phyloP scores from a whole-genome alignment of 53 echinoderm and acorn worm genomes.

The Arbacia lixula region DNA sequence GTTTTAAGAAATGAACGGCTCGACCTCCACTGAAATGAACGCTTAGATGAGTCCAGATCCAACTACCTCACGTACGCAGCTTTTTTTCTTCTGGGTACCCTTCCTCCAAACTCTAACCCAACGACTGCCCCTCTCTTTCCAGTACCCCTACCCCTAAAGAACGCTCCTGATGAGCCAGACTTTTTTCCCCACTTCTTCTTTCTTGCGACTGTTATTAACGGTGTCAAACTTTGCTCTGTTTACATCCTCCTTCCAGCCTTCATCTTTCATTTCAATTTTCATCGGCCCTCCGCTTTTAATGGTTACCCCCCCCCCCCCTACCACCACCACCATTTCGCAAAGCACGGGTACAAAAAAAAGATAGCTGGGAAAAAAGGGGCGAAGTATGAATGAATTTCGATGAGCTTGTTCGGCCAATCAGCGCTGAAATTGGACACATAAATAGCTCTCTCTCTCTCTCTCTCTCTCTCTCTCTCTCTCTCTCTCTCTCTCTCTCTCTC shows the following conservation, averaged over 20 bases:
- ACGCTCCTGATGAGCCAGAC: too few species aligned
- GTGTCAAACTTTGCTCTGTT: slow-evolving; percentile 46
- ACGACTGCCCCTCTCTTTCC: neutral
- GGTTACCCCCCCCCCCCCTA: neutral
- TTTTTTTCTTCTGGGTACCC: neutral
- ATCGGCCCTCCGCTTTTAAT: slow-evolving; percentile 7
- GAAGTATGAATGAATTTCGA: slow-evolving; percentile 53
- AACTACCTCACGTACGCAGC: slow-evolving; percentile 31
- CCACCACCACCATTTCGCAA: too few species aligned
- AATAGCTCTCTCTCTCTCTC: slow-evolving; percentile 10
- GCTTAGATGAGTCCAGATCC: slow-evolving; percentile 42
- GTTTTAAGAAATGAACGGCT: slow-evolving; percentile 53
- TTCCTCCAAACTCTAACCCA: neutral
- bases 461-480: neutral
- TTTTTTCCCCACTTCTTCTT: neutral
- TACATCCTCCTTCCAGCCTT: slow-evolving; percentile 34
- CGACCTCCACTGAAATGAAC: slow-evolving; percentile 31
- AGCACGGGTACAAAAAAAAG: neutral
- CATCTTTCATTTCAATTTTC: slow-evolving; percentile 45
- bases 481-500: slow-evolving; percentile 5
- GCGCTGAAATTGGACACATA: slow-evolving; percentile 2
- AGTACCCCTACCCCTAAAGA: neutral
- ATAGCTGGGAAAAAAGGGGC: neutral
- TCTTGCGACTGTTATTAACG: slow-evolving; percentile 21
- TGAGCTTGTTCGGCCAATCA: slow-evolving; percentile 43